Base-by-base conservation (phyloP, 30 jellyfish, hydroid and myxozoan species). In the Aurelia coerulea region DNA sequence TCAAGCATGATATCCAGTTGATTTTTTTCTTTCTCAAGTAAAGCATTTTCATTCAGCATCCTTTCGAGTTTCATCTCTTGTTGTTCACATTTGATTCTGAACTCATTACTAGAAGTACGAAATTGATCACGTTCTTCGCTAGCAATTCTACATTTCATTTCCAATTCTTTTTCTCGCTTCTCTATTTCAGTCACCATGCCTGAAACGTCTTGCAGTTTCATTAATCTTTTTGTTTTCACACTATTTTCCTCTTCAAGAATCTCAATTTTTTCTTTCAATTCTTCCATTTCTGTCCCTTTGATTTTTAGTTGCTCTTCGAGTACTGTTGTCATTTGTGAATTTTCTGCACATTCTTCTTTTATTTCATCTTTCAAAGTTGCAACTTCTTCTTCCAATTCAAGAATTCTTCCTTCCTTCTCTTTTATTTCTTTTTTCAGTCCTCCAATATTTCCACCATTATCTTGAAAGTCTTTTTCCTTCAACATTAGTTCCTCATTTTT, bases 341-440 rank as follows among this genome's bases (percentile, higher is more conserved):
- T 34, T 14, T 39, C 80, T 34, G 80, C 32, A 32, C 80, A 39
- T 39, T 70, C 80, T 23, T 70, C 80, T 3, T 39, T 39, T 70
- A 70, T 15, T 31, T 70, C 32, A 16, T 70, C 80, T 39, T 70
- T 70, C 62, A 70, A 35, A 35, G 65, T 70, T 70, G 23, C 80
- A 70, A 70, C 53, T 16, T 70, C 64, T 35, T 39, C 80, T 29
- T 23, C 64, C 23, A 70, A 32, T 39, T 39, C 64, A 11, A 35
- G 19, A 39, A 32, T 35, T 14, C 53, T 62, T 70, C 64, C 46
- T 32, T 35, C 18, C 33, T 32, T 34, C 19, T 70, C 80, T 39
- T 10, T 31, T 4, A 39, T 32, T 15, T 70, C 34, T 3, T n/a
- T 32, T 4, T 70, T 39, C 65, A 70, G 37, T n/a, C 37, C 72